Base-by-base conservation (phyloP, 2,113 vertebrate species). In the Haplochromis burtoni region DNA sequence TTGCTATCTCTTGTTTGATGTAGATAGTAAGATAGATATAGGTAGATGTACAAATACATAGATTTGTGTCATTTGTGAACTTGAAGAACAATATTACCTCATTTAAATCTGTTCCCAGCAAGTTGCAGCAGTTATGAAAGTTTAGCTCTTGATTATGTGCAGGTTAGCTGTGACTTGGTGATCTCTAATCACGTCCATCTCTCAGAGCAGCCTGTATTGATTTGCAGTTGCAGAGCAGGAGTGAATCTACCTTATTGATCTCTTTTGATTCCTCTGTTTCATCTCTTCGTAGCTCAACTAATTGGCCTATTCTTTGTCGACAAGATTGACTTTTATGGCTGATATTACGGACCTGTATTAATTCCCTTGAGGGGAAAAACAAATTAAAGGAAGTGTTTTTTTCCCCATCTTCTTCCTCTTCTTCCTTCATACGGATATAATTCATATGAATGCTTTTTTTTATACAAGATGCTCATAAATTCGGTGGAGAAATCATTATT, bases 401-500 rank as follows among this genome's bases (percentile, higher is more conserved):
- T 55, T 33, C n/a, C 51, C 38, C 45, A 40, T 78, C 80, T 89
- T 51, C 78, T 71, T 55, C 47, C 42, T 76, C 54, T 55, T 81
- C 81, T 80, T 80, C 83, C 82, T 86, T 89, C 84, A 86, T 63
- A 68, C 87, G 81, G 88, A 92, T 92, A 89, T 95, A 88, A 94
- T 94, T 95, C 93, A 92, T 93, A 94, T 94, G 94, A 95, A 95
- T 78, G 83, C 73, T 90, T 90, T 88, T 90, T 90, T 87, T 90
- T 82, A 87, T 91, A 84, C 78, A 54, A 90, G 93, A 91, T 68
- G 94, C 91, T 95, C 94, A 93, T 95, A 95, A 95, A 96, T 94
- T 95, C 91, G 17, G 86, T 88, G 89, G 78, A 91, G 89, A 94
- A 96, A 96, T 96, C 94, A 96, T 96, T 96, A 96, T 95, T 96